Base-by-base conservation (phyloP, 2,888 invertebrate species). In the Lordiphosa andalusiaca region DNA sequence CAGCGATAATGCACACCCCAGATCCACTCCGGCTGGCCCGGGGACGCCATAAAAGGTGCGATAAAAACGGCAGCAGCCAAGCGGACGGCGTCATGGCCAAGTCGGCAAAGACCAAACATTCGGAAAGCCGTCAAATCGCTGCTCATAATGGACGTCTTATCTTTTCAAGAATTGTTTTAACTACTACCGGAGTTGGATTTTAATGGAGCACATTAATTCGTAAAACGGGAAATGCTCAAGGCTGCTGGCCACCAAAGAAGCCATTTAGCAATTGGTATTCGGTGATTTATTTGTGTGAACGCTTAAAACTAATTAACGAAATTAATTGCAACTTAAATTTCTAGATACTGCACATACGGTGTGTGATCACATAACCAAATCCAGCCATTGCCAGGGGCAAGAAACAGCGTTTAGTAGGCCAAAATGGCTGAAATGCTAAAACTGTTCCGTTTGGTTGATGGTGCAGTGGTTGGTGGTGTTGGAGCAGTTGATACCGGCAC, bases 341-440 rank as follows among this genome's bases (percentile, higher is more conserved):
- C 16, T 44, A 53, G 53, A 60, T 70, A 71, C 63, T 77, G 77
- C 83, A 83, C 83, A 84, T 61, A 30, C 30, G 9, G 30, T 30
- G 30, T 71, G 53, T 60, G 63, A 80, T 80, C 80, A 81, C 82
- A 30, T 30, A 76, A 69, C 66, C 46, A 40, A 57, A 36, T 21
- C 19, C 19, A 37, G 30, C 44, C 13, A 49, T 58, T 53, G 65
- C 2, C 9, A 21, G 9, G 1, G 2, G 37, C 37, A 13, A 9
- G 1, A 4, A 19, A 0, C 10, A 9, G 21, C 2, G 6, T 6
- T 64, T 42, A 83, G 56, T 82, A 85, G 5, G 90, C 90, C 65
- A 90, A 81, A 68, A 90, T 90, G 16, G 89, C 89, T 0, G 90
- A 89, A 67, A 90, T 90, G 52, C 90, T 88, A 54, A 90, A 90